Conservation (phyloP, 2,888 invertebrate genomes). For the Drymonia ruficornis region DNA sequence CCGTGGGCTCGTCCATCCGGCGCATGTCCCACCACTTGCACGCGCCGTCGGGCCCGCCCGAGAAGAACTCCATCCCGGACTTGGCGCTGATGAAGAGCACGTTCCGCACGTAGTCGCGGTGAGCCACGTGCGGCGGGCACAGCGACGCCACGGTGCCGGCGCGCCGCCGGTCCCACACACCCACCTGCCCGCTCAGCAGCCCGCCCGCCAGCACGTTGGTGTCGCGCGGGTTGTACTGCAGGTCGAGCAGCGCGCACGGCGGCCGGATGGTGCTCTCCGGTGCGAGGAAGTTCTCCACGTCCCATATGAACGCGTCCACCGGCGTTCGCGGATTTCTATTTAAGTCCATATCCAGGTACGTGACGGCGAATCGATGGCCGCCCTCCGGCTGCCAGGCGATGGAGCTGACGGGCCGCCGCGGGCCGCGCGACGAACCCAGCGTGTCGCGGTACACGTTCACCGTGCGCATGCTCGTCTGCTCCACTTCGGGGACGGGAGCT, state of each 20-base stretch:
- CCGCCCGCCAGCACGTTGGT: slow-evolving; percentile 87
- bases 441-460: slow-evolving; percentile 92
- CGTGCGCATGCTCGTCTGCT: slow-evolving; percentile 88
- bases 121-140: slow-evolving; percentile 91
- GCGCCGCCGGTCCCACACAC: slow-evolving; percentile 91
- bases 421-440: slow-evolving; percentile 78
- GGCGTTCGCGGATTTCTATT: slow-evolving; percentile 78
- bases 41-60: slow-evolving; percentile 95
- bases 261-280: slow-evolving; percentile 89
- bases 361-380: slow-evolving; percentile 90
- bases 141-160: slow-evolving; percentile 88
- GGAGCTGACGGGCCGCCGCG: slow-evolving; percentile 88
- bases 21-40: slow-evolving; percentile 92
- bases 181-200: slow-evolving; percentile 87
- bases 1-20: slow-evolving; percentile 86
- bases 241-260: slow-evolving; percentile 88
- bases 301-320: slow-evolving; percentile 89
- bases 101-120: slow-evolving; percentile 93
- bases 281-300: slow-evolving; percentile 93
- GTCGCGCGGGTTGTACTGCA: slow-evolving; percentile 95
- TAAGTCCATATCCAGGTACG: slow-evolving; percentile 92
- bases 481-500: slow-evolving; percentile 86
- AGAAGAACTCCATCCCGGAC: slow-evolving; percentile 96
- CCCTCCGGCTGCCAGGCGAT: slow-evolving; percentile 95
- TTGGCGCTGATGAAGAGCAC: slow-evolving; percentile 96